These are phyloP conservation scores for Drosophila parthenogenetica DNA, from an alignment of 2,888 invertebrate species.

Conservation along the genomic window DNA sequence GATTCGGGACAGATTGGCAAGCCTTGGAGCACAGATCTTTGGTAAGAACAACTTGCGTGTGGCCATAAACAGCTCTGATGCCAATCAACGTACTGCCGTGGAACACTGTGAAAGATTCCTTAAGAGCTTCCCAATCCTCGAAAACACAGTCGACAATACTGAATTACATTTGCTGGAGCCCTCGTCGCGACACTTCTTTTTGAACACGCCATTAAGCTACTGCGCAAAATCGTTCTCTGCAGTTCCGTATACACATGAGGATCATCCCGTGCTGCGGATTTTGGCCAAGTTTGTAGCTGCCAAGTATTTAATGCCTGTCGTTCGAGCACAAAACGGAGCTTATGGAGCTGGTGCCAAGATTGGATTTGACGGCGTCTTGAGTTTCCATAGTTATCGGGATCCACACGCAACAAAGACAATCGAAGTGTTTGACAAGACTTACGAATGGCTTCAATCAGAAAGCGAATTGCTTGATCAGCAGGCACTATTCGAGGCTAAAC, in stretches of 20 bases:
- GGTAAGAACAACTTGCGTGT: slow-evolving; percentile 89
- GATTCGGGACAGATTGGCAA: slow-evolving; percentile 88
- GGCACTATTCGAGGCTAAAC: slow-evolving; percentile 94
- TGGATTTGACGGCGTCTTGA: slow-evolving; percentile 90
- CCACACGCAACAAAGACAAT: slow-evolving; percentile 93
- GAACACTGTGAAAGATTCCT: slow-evolving; percentile 84
- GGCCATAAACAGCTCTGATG: slow-evolving; percentile 88
- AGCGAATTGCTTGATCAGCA: slow-evolving; percentile 87
- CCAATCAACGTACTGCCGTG: slow-evolving; percentile 81
- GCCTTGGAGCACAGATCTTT: slow-evolving; percentile 88
- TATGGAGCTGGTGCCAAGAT: slow-evolving; percentile 95
- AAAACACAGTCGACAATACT: slow-evolving; percentile 35
- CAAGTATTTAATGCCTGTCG: slow-evolving; percentile 92
- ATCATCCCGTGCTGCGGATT: slow-evolving; percentile 91
- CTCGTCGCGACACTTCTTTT: slow-evolving; percentile 90
- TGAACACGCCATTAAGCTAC: slow-evolving; percentile 95
- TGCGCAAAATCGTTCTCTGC: slow-evolving; percentile 92
- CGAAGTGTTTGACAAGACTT: slow-evolving; percentile 91
- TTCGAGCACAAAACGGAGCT: slow-evolving; percentile 96
- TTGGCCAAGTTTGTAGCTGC: slow-evolving; percentile 91
- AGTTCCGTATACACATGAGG: slow-evolving; percentile 91
- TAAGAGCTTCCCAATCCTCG: slow-evolving; percentile 62
- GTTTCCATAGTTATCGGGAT: slow-evolving; percentile 96
- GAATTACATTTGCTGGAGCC: slow-evolving; percentile 86
- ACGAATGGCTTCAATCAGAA: slow-evolving; percentile 90